phyloP scores from a whole-genome alignment of 2,797 vertebrate species.

The Anas acuta region DNA sequence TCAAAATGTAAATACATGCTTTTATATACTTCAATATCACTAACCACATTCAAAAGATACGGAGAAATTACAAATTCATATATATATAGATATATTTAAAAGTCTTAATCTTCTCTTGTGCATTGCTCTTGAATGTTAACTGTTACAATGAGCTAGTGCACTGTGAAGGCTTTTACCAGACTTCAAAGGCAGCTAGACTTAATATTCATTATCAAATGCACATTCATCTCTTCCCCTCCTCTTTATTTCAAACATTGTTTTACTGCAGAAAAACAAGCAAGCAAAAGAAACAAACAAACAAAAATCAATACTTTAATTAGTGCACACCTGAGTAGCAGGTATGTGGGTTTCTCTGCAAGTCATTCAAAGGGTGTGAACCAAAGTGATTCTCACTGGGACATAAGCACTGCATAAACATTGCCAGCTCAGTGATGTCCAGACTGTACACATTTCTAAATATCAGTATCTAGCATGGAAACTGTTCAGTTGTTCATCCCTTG shows the following conservation, averaged over 20 bases:
- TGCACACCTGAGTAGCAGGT: rapidly evolving
- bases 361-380: no score
- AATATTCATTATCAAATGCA: background rate
- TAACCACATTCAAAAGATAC: background rate
- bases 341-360: background rate
- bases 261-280: background rate
- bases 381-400: rapidly evolving
- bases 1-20: background rate
- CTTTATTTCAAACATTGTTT: background rate
- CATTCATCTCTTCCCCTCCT: background rate
- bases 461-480: background rate
- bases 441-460: background rate
- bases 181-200: background rate
- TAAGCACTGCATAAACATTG: background rate
- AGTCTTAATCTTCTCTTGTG: background rate
- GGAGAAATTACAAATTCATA: background rate
- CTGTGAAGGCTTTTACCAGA: background rate
- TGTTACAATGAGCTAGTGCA: background rate
- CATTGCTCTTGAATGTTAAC: background rate
- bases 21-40: background rate
- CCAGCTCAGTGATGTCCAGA: background rate
- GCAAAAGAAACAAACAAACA: background rate
- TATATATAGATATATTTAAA: background rate
- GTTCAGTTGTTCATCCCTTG: background rate
- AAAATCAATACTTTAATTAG: background rate